These are phyloP conservation scores for Dynastes grantii DNA, from an alignment of 2,888 invertebrate species.

Conservation along the genomic window DNA sequence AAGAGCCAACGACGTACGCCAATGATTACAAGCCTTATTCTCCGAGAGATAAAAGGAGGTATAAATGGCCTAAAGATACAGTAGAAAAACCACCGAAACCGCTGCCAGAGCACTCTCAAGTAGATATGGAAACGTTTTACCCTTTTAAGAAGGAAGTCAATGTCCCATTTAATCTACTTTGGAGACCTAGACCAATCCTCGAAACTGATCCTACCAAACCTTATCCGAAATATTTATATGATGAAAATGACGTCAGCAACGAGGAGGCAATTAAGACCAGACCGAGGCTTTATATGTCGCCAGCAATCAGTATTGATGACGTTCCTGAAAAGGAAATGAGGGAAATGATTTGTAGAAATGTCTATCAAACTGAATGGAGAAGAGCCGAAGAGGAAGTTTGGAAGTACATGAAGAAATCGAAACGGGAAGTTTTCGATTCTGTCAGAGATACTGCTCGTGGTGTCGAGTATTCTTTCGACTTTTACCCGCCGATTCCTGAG, in stretches of 20 bases:
- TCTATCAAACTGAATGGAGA: conserved; percentile 67
- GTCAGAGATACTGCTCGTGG: conserved; percentile 47
- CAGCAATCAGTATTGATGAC: conserved; percentile 68
- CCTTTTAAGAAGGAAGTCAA: conserved; percentile 59
- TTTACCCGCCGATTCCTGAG: conserved; percentile 59
- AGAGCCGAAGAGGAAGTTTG: conserved; percentile 64
- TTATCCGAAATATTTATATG: conserved; percentile 57
- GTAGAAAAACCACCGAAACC: conserved; percentile 56
- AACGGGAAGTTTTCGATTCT: conserved; percentile 52
- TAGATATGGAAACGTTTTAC: conserved; percentile 64
- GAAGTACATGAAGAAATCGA: conserved; percentile 51
- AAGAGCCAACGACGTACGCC: conserved; percentile 61
- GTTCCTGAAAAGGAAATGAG: conserved; percentile 66
- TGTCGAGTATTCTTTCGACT: conserved; percentile 45
- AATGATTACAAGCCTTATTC: conserved; percentile 62
- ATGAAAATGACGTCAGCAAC: conserved; percentile 53
- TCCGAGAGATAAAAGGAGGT: conserved; percentile 44
- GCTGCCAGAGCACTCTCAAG: conserved; percentile 52
- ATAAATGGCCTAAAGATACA: conserved; percentile 55
- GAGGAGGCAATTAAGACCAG: conserved; percentile 64
- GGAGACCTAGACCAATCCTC: conserved; percentile 64
- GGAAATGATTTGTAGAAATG: conserved; percentile 62
- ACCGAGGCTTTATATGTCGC: conserved; percentile 66
- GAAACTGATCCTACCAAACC: conserved; percentile 61
- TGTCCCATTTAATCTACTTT: conserved; percentile 65